Evolutionary conservation across 2,113 vertebrate genomes (phyloP), one percentile per base, ranked within the genome.

Genomic region (Columbina picui): DNA sequence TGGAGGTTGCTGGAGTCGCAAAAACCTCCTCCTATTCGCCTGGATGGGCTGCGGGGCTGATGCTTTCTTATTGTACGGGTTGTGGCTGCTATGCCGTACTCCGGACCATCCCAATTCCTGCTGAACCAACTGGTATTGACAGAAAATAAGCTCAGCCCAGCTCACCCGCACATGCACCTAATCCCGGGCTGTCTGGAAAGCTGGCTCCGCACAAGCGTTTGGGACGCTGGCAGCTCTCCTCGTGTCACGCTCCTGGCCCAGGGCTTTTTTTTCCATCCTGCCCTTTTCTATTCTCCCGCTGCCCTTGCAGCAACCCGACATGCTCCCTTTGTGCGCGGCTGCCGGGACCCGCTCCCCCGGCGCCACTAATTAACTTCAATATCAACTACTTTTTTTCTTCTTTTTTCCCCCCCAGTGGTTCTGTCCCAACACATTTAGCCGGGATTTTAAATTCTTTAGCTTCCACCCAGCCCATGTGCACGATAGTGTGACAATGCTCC

Each of bases 391-490:
- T 43, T 16, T 47, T 91, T 87, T 88, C 80, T 74, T 68, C 30
- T 32, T 13, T 45, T 65, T 49, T 25, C 14, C 26, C 49, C 23
- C 49, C 49, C 73, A 87, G 82, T 1, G 0, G 45, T 94, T 95
- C 94, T 92, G 71, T 83, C 93, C 85, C 67, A 91, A 88, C 79
- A 93, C 71, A 93, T 95, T 96, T 82, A 89, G 52, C 73, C 3
- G 6, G 93, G 95, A 96, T 97, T 96, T 93, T 12, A 94, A 95
- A 96, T 96, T 83, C 94, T 95, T 96, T 90, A 87, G 94, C 89
- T 97, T 96, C 95, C 89, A 79, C 90, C 91, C 78, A 94, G 63
- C 50, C 87, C 84, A 57, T 79, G 94, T 84, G 87, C 87, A 60
- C 0, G 30, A 38, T 26, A 50, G 70, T 96, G 94, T 89, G 94